Percentiles rank a stretch among this genome's conserved stretches.
phyloP scores from a whole-genome alignment of 2,888 invertebrate genomes.

The Zaprionus bogoriensis region DNA sequence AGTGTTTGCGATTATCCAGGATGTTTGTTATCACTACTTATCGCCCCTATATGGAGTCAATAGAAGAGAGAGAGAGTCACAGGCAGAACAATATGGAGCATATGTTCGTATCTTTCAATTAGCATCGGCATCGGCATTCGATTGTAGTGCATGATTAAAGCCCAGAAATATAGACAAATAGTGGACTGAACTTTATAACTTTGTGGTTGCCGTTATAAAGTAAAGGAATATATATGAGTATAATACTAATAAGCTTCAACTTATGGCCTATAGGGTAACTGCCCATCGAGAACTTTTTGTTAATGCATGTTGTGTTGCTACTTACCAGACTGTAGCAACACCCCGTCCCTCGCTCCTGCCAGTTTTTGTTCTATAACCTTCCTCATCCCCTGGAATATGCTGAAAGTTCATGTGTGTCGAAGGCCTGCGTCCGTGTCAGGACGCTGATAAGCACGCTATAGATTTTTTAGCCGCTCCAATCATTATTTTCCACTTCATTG shows the following conservation, averaged over 20 bases:
- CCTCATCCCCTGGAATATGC: neutral
- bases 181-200: too few relatives aligned
- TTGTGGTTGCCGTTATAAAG: neutral
- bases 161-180: too few relatives aligned
- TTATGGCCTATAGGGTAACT: conserved; percentile 15
- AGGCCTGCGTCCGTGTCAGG: conserved; percentile 47
- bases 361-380: neutral
- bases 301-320: conserved; percentile 14
- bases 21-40: neutral
- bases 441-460: conserved; percentile 67
- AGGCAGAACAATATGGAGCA: neutral
- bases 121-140: neutral
- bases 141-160: neutral
- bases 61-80: too few relatives aligned
- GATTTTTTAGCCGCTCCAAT: conserved; percentile 59
- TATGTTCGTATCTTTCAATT: neutral
- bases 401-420: conserved; percentile 46
- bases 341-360: neutral
- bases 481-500: conserved; percentile 70
- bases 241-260: too few relatives aligned
- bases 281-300: neutral
- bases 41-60: neutral
- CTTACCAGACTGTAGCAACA: conserved; percentile 36
- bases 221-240: neutral
- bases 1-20: conserved; percentile 2